Evolutionary conservation across 2,113 vertebrate genomes (phyloP).

Genomic region (Neolamprologus ventralis): DNA sequence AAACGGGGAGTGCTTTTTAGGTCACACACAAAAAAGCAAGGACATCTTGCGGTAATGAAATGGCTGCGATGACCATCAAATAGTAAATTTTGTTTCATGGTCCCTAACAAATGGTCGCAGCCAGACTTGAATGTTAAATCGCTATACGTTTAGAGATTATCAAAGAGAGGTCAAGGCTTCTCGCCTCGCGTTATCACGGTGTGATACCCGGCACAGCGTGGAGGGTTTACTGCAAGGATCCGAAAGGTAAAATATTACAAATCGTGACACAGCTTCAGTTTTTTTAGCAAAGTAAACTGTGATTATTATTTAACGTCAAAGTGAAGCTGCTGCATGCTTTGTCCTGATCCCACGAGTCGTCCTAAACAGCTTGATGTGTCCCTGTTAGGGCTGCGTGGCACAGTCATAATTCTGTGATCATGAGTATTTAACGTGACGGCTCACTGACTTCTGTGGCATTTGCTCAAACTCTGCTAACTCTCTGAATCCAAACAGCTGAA

Average conservation of each 20-base stretch:
- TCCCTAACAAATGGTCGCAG: conserved; percentile 16
- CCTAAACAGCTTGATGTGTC: neutral
- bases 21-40: conserved; percentile 65
- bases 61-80: conserved; percentile 36
- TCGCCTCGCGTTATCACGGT: neutral
- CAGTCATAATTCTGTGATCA: neutral
- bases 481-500: neutral
- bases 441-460: neutral
- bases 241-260: neutral
- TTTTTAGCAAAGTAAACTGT: neutral
- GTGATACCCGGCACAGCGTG: neutral
- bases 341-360: neutral
- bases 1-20: conserved; percentile 54
- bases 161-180: neutral
- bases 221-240: neutral
- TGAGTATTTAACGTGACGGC: neutral
- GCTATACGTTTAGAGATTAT: neutral
- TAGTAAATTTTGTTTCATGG: conserved; percentile 15
- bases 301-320: neutral
- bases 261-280: neutral
- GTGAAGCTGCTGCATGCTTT: neutral
- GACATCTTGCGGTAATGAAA: conserved; percentile 59
- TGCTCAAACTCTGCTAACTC: neutral
- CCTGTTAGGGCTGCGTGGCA: neutral
- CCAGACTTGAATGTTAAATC: neutral